Base-by-base conservation (phyloP, 2,888 invertebrate species). In the Idaea dimidiata region DNA sequence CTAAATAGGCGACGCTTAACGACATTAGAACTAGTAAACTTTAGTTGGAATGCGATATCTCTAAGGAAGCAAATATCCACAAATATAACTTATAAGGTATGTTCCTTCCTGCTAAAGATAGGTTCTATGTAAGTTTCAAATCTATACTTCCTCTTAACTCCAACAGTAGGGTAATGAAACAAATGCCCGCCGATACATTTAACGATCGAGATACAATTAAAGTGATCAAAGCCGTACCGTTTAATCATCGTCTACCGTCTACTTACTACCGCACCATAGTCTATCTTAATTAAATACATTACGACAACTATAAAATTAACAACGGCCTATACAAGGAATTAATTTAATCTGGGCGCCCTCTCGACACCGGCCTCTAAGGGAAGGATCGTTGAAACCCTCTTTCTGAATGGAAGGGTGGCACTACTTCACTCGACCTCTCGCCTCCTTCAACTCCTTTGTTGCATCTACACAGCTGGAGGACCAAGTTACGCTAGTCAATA, bases 261-360 rank as follows among this genome's bases (percentile, higher is more conserved):
- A 43, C 0, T 43, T 43, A 43, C 43, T 43, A 43, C 43, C 43
- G 14, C 14, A 8, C 43, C 43, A 43, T 43, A 43, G 43, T 66
- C 54, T 63, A 63, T 67, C 67, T 66, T 63, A 67, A 65, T 69
- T 65, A 69, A 67, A 63, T 58, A 59, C 62, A 61, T 69, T 62
- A 76, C 74, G 69, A 72, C 73, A 72, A 77, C 75, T 72, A 73
- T 74, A 72, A 75, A 76, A 76, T 78, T 75, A 81, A 79, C 78
- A 73, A 71, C 71, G 66, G 71, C 74, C 70, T 72, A 72, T 70
- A 80, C 82, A 81, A 80, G 81, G 80, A 81, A 77, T 82, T 83
- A 82, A 81, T 83, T 83, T 81, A 80, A 82, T 84, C 80, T 73
- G 72, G 69, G 76, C 74, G 75, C 81, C 79, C 81, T 80, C 65